These are phyloP conservation scores for Epizoanthus stellaris DNA, from an alignment of 92 coral and sea anemone genomes.

Conservation along the genomic window DNA sequence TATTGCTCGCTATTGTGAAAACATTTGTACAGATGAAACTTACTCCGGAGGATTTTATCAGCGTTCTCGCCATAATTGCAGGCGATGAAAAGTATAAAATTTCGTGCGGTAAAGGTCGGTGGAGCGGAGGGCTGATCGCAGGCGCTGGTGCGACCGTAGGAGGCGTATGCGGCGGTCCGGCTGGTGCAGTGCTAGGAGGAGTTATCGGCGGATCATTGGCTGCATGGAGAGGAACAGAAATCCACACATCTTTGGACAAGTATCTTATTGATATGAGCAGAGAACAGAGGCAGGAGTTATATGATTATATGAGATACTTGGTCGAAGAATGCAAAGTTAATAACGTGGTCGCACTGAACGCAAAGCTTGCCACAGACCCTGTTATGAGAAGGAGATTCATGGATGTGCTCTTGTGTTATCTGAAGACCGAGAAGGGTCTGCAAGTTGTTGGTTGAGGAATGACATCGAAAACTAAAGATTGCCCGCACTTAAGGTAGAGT, in stretches of 20 bases:
- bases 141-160: constrained; percentile 85
- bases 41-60: constrained; percentile 76
- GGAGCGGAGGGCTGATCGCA: constrained; percentile 72
- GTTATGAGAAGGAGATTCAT: constrained; percentile 71
- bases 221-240: constrained; percentile 76
- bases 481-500: too few relatives aligned
- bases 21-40: constrained; percentile 49
- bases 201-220: constrained; percentile 84
- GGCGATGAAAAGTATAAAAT: constrained; percentile 70
- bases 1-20: neutral
- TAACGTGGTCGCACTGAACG: constrained; percentile 80
- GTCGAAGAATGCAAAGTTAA: constrained; percentile 75
- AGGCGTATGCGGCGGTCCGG: constrained; percentile 87
- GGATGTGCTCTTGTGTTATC: constrained; percentile 81
- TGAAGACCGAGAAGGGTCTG: constrained; percentile 71
- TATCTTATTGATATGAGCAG: constrained; percentile 77
- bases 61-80: constrained; percentile 72
- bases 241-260: constrained; percentile 60
- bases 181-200: constrained; percentile 80
- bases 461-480: too few relatives aligned
- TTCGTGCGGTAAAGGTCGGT: constrained; percentile 53
- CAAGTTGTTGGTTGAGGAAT: constrained; percentile 53
- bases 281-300: constrained; percentile 76
- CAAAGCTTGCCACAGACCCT: constrained; percentile 82
- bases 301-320: constrained; percentile 76